Evolutionary conservation across 2,888 invertebrate genomes (phyloP), one percentile per base, ranked within the genome.

Genomic region (Thera britannica): DNA sequence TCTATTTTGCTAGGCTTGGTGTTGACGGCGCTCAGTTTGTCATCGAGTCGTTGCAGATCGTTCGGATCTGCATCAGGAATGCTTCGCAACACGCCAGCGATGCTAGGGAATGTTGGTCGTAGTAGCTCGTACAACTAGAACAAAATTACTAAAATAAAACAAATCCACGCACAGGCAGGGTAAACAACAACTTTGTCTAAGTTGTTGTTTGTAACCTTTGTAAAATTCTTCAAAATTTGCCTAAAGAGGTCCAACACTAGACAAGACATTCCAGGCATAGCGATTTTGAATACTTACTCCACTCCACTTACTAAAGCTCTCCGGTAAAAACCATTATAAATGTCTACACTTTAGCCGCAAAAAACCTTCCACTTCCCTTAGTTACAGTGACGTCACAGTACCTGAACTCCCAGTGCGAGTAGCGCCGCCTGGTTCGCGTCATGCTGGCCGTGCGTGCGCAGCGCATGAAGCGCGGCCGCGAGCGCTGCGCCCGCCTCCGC

Each of bases 401-500:
- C 96, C 90, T 97, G 97, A 2, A 98, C 96, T 3, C 97, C 98
- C 38, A 98, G 94, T 4, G 96, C 96, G 4, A 98, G 94, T 56
- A 98, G 89, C 0, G 96, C 95, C 11, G 97, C 97, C 85, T 97
- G 97, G 92, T 97, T 97, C 9, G 97, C 96, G 79, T 98, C 98
- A 85, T 98, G 98, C 83, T 98, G 97, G 0, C 98, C 98, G 83
- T 98, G 98, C 71, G 96, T 92, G 73, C 97, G 96, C 71, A 98
- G 94, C 58, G 97, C 98, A 75, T 96, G 96, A 68, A 98, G 92
- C 73, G 97, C 96, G 2, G 97, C 96, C 0, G 96, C 95, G 88
- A 98, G 96, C 58, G 97, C 96, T 77, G 97, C 87, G 79, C 73
- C 69, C n/a, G 92, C 93, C 77, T 90, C 92, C 55, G 68, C 78